These are phyloP conservation scores for Pogonomyrmex barbatus DNA, from an alignment of 1,140 invertebrate species.

Conservation along the genomic window DNA sequence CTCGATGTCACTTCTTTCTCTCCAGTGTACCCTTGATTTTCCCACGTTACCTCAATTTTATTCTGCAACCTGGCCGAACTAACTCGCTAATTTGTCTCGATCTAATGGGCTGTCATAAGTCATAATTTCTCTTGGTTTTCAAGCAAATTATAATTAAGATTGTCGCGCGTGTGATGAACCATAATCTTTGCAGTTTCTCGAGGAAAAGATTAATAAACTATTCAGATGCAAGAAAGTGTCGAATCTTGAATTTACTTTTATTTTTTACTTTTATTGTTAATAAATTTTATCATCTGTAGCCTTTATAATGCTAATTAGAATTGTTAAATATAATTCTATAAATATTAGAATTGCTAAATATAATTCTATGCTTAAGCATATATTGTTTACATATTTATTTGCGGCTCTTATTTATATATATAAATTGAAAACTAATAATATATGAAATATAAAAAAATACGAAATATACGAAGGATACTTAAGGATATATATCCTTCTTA, in stretches of 20 bases:
- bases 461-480: too few species aligned
- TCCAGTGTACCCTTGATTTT: constrained; percentile 24
- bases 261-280: background rate
- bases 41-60: constrained; percentile 39
- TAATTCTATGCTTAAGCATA: background rate
- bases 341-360: background rate
- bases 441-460: background rate
- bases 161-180: background rate
- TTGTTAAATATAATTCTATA: background rate
- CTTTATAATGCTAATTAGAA: constrained; percentile 1
- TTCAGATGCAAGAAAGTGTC: background rate
- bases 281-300: background rate
- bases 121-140: background rate
- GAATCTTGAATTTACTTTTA: background rate
- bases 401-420: background rate
- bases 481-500: too few species aligned
- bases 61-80: constrained; percentile 7
- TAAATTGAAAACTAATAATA: background rate
- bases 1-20: constrained; percentile 46
- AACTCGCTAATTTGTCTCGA: constrained; percentile 35
- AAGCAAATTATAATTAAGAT: background rate
- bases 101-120: background rate
- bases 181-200: background rate
- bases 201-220: background rate
- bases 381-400: background rate